These are phyloP conservation scores for Copidosoma floridanum DNA, from an alignment of 1,140 invertebrate species.

Conservation along the genomic window DNA sequence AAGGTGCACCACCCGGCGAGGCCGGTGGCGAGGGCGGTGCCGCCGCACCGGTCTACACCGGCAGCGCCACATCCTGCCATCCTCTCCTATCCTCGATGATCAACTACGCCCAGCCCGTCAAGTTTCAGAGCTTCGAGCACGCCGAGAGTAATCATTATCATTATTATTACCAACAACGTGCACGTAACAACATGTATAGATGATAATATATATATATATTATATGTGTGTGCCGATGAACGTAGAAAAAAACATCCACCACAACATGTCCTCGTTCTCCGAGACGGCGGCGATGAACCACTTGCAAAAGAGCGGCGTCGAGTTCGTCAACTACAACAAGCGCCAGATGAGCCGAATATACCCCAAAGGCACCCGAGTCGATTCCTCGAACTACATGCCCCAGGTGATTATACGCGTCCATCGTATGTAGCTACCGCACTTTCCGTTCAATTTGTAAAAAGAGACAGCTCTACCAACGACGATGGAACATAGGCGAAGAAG, in stretches of 20 bases:
- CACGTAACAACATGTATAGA: no score
- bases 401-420: no score
- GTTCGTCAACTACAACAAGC: conserved; percentile 78
- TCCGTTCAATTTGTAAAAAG: no score
- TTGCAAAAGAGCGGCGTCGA: conserved; percentile 74
- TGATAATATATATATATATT: conserved; percentile 2
- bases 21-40: conserved; percentile 56
- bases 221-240: neutral
- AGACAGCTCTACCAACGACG: no score
- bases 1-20: conserved; percentile 41
- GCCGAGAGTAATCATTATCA: conserved; percentile 77
- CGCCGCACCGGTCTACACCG: conserved; percentile 79
- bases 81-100: conserved; percentile 99
- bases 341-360: conserved; percentile 74
- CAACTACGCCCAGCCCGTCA: conserved; percentile 98
- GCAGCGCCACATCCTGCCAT: conserved; percentile 98
- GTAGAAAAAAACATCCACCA: conserved; percentile 76
- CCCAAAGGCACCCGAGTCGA: conserved; percentile 74
- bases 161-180: neutral
- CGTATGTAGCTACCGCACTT: no score
- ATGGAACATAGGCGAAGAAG: no score
- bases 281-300: conserved; percentile 74
- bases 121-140: conserved; percentile 96
- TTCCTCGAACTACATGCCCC: conserved; percentile 76
- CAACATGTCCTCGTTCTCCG: conserved; percentile 85